Percentiles rank a stretch among this genome's conserved stretches.
Evolutionary conservation across 1,140 invertebrate species (phyloP).

Genomic region (Onthophagus taurus): DNA sequence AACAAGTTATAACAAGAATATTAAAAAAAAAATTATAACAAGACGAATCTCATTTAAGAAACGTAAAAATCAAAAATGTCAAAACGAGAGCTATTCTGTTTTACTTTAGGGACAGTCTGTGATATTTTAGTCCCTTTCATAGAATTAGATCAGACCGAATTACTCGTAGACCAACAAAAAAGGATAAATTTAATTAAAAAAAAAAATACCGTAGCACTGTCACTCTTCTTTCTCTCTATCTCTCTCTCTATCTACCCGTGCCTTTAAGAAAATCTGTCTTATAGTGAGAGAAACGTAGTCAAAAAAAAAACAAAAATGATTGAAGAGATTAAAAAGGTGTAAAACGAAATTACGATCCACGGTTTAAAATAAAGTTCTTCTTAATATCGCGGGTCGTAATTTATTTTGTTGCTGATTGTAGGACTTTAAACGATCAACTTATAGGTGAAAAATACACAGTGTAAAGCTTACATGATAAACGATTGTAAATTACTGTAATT

Average conservation of each 20-base stretch:
- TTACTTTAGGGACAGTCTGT: constrained; percentile 29
- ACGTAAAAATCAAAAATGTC: constrained; percentile 10
- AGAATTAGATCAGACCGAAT: constrained; percentile 17
- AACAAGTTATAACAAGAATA: constrained; percentile 8
- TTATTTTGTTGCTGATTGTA: too few relatives aligned
- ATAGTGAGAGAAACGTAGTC: background rate
- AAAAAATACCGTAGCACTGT: background rate
- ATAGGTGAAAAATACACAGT: too few relatives aligned
- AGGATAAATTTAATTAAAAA: background rate
- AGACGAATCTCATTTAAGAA: constrained; percentile 2
- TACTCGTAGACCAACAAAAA: constrained; percentile 12
- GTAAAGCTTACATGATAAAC: too few relatives aligned
- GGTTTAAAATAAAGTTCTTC: too few relatives aligned
- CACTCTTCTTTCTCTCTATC: background rate
- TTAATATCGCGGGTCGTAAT: too few relatives aligned
- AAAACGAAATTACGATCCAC: background rate
- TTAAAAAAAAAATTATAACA: constrained; percentile 2
- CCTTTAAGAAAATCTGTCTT: constrained; percentile 21
- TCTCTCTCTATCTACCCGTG: constrained; percentile 37
- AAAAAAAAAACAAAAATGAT: constrained; percentile 9
- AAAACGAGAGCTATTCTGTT: constrained; percentile 14
- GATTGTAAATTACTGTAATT: too few relatives aligned
- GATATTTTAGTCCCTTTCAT: constrained; percentile 30
- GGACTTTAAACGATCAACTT: too few relatives aligned
- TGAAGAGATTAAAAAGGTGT: background rate